Conservation (phyloP, 2,113 vertebrate genomes). For the Sander lucioperca region DNA sequence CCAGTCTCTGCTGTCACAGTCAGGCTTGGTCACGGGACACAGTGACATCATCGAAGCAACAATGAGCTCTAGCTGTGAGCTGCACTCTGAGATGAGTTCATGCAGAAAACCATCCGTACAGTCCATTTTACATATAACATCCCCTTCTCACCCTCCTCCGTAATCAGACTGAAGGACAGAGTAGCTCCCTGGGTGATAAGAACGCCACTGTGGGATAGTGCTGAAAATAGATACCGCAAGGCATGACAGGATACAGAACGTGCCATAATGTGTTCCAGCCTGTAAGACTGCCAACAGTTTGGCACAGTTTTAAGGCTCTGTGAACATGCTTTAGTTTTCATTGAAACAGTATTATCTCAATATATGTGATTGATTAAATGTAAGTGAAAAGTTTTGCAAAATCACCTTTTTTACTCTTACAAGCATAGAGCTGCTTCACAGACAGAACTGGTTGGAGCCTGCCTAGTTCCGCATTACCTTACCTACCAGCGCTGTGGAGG, state of each 20-base stretch:
- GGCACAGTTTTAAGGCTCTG: background rate
- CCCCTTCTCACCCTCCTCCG: background rate
- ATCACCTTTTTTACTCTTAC: background rate
- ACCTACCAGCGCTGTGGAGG: no score
- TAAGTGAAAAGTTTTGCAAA: background rate
- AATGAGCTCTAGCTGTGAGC: background rate
- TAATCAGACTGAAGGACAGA: slow-evolving; percentile 23
- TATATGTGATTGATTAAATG: background rate
- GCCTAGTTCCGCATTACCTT: no score
- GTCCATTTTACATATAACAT: background rate
- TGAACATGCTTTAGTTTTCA: background rate
- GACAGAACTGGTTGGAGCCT: no score
- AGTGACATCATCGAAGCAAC: background rate
- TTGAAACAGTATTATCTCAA: background rate
- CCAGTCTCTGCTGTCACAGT: background rate
- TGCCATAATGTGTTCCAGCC: slow-evolving; percentile 9
- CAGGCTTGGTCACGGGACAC: background rate
- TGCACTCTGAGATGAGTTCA: background rate
- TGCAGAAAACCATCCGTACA: background rate
- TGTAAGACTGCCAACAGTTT: slow-evolving; percentile 19
- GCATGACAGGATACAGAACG: slow-evolving; percentile 26
- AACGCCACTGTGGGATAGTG: slow-evolving; percentile 29
- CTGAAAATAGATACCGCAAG: slow-evolving; percentile 36
- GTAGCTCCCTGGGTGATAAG: slow-evolving; percentile 12
- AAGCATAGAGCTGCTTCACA: background rate